Base-by-base conservation (phyloP, 1,140 invertebrate species). In the Mesaphorura yosii region DNA sequence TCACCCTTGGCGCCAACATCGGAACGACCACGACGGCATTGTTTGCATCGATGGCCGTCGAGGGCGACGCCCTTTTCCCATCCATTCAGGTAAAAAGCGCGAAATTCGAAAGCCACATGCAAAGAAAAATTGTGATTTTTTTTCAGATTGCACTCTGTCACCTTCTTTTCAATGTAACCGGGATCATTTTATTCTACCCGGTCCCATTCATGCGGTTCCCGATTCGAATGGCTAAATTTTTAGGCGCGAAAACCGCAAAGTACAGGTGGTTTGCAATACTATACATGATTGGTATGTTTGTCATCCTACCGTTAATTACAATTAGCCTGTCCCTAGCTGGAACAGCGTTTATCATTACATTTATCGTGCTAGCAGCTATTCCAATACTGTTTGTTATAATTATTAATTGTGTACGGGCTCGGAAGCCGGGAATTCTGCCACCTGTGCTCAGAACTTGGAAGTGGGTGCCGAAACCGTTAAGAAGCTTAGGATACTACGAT, bases 1-100 rank as follows among this genome's bases (percentile, higher is more conserved):
- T 81, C 5, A 77, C 77, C 3, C 65, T 81, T 4, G 79, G 79
- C 6, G 70, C 78, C 1, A 81, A 81, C 64, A 69, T 81, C 45
- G 79, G 79, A 14, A 80, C 79, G 1, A 81, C 78, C 0, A 72
- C 74, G 3, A 80, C 78, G 1, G 71, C 65, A 4, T 54, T 77
- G 14, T 56, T 79, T 3, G 75, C 76, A 4, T 72, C 76, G 2
- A 63, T 79, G 10, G 70, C 77, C 2, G 66, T 72, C n/a, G 60
- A 69, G 22, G 57, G 65, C 20, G 39, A 56, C 39, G 51, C 64
- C 25, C 51, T 74, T 15, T 57, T 52, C 29, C 58, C 71, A 12
- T 68, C 77, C 1, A 64, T 81, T 22, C 78, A 81, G 39, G 51
- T 53, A 47, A 47, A 22, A 47, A 26, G 20, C n/a, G 7, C 48